Conservation (phyloP, 2,888 invertebrate genomes). For the Hypomecis atomaria region DNA sequence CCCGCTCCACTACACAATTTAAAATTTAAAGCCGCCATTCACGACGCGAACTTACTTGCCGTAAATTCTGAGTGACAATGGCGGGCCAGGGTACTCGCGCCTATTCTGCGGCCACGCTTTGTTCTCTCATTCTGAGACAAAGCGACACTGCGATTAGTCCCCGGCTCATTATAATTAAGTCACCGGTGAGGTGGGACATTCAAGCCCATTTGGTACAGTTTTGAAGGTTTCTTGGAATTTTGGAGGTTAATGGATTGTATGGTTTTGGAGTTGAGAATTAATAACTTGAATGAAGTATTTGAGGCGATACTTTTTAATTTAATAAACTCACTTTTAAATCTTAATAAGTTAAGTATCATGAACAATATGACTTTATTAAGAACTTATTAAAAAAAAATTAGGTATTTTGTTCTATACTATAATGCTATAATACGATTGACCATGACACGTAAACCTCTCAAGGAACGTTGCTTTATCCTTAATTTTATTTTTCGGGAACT, state of each 20-base stretch:
- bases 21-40: slow-evolving; percentile 34
- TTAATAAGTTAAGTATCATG: too few species aligned
- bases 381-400: too few species aligned
- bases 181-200: slow-evolving; percentile 30
- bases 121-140: slow-evolving; percentile 73
- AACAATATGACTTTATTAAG: too few species aligned
- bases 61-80: slow-evolving; percentile 35
- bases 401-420: too few species aligned
- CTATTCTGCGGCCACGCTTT: slow-evolving; percentile 52
- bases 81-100: slow-evolving; percentile 15
- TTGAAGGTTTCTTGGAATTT: slow-evolving; percentile 10
- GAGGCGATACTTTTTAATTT: neutral
- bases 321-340: too few species aligned
- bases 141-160: slow-evolving; percentile 69
- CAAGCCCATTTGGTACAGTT: slow-evolving; percentile 17
- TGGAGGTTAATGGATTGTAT: neutral
- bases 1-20: slow-evolving; percentile 22
- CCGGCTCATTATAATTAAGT: slow-evolving; percentile 71
- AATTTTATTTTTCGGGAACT: too few species aligned
- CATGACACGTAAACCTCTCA: too few species aligned
- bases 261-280: neutral
- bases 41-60: slow-evolving; percentile 26
- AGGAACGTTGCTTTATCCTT: too few species aligned
- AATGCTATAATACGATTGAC: too few species aligned
- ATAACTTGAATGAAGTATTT: neutral